Percentiles rank a stretch among this genome's conserved stretches.
These are phyloP conservation scores for Propithecus deckenii DNA, from an alignment of 2,797 vertebrate species.

Conservation along the genomic window DNA sequence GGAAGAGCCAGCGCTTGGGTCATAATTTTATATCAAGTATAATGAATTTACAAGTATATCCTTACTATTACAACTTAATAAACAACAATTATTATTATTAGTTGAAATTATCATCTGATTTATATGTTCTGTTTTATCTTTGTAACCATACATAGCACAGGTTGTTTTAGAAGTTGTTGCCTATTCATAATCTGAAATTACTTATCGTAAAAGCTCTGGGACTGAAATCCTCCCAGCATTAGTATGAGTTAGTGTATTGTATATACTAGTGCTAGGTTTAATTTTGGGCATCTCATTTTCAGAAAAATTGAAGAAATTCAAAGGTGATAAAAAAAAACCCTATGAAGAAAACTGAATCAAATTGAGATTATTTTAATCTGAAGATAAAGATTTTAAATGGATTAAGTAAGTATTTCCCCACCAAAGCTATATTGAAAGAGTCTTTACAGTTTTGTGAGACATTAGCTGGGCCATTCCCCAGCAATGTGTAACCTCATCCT, in stretches of 20 bases:
- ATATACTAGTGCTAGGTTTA: background rate
- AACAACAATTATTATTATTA: background rate
- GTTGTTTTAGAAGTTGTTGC: background rate
- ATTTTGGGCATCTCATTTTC: background rate
- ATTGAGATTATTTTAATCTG: constrained; percentile 41
- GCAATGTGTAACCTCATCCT: background rate
- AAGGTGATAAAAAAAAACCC: background rate
- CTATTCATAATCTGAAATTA: constrained; percentile 7
- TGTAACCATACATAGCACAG: background rate
- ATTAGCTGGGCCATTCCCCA: background rate
- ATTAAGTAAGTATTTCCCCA: background rate
- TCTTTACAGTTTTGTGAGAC: background rate
- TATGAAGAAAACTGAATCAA: background rate
- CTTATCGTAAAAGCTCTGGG: background rate
- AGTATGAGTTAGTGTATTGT: background rate
- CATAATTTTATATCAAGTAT: background rate
- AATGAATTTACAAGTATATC: constrained; percentile 9
- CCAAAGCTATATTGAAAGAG: background rate
- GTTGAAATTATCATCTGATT: constrained; percentile 1
- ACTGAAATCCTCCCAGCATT: background rate
- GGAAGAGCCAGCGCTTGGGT: background rate
- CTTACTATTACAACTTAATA: constrained; percentile 2
- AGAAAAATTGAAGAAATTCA: background rate
- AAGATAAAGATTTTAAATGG: background rate
- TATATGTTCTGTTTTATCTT: background rate